A percentile compares a stretch with the other conserved stretches of the same genome.
phyloP scores from a whole-genome alignment of 2,888 invertebrate genomes.

The Stenoptilia bipunctidactyla region DNA sequence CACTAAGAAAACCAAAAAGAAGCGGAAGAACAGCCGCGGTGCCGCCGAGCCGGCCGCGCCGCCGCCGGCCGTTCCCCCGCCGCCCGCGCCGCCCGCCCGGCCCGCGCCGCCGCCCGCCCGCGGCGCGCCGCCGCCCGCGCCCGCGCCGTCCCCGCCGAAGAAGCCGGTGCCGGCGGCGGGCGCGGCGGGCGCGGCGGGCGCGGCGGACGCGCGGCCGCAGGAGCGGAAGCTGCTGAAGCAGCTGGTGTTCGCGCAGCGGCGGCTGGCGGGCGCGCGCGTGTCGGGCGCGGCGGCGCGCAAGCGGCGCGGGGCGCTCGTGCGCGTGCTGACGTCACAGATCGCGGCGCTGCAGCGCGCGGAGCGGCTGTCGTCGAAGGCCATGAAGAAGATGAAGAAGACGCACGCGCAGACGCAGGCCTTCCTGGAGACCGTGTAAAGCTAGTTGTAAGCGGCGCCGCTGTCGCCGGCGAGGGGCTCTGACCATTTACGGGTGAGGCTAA shows the following conservation, averaged over 20 bases:
- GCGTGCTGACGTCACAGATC: slow-evolving; percentile 31
- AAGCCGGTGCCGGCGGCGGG: neutral
- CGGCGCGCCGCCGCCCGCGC: no score
- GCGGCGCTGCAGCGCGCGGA: slow-evolving; percentile 24
- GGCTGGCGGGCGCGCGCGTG: slow-evolving; percentile 25
- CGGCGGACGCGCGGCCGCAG: neutral
- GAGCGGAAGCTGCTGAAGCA: slow-evolving; percentile 17
- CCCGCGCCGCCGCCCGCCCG: no score
- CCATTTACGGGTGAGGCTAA: no score
- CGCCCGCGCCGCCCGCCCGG: no score
- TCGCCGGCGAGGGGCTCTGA: no score
- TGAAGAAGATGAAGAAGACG: slow-evolving; percentile 38
- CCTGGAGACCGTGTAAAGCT: slow-evolving; percentile 41
- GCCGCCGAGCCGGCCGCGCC: no score
- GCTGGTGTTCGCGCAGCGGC: slow-evolving; percentile 28
- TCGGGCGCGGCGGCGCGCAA: slow-evolving; percentile 27
- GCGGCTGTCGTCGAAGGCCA: slow-evolving; percentile 27
- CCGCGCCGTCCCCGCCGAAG: neutral
- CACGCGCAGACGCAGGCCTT: slow-evolving; percentile 40
- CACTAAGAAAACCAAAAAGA: slow-evolving; percentile 6
- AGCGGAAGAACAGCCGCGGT: neutral
- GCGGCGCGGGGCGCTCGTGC: slow-evolving; percentile 24
- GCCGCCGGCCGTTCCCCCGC: no score
- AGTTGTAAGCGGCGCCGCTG: neutral
- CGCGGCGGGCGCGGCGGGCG: neutral